Evolutionary conservation across 2,888 invertebrate genomes (phyloP), one percentile per base, ranked within the genome.

Genomic region (Myopa tessellatipennis): DNA sequence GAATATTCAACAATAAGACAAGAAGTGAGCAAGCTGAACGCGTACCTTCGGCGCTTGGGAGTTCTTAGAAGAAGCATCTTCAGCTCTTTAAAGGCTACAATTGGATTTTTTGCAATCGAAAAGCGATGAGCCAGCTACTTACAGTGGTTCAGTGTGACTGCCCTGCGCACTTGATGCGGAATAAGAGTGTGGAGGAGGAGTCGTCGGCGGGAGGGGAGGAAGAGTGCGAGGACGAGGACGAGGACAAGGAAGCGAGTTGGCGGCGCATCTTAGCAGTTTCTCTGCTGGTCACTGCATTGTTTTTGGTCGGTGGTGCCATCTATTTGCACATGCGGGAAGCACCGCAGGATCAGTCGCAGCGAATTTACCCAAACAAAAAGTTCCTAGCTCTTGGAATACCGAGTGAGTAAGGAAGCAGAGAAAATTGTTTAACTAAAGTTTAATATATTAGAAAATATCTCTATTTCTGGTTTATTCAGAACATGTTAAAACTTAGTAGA

Each of bases 321-420:
- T 85, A 83, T 79, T 78, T 86, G 81, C 87, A 87, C 76, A 70
- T 84, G 50, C 78, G 40, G 40, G 86, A 86, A 68, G 83, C 83
- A 76, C 80, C 80, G 77, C 85, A 83, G 65, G 38, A 65, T 3
- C 36, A 65, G 8, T 36, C 38, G 7, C 65, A 65, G 16, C 38
- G 2, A 36, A 16, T 55, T 1, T 45, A 45, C 10, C 45, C 45
- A 45, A 45, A 6, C 6, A 45, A 45, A 8, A 45, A 45, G 6
- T 45, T 45, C 6, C 45, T 45, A 8, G 7, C 45, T 45, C 45
- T 45, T 10, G 45, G 10, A 45, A 8, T 45, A 45, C 10, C 45
- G 10, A 45, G 45, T 45, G 3, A 45, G 45, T 45, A 45, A 45
- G 10, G 6, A 45, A 45, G 10, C 45, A 8, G 1, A 45, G 45